Evolutionary conservation across 2,888 invertebrate species (phyloP).

Genomic region (Nomada flava): DNA sequence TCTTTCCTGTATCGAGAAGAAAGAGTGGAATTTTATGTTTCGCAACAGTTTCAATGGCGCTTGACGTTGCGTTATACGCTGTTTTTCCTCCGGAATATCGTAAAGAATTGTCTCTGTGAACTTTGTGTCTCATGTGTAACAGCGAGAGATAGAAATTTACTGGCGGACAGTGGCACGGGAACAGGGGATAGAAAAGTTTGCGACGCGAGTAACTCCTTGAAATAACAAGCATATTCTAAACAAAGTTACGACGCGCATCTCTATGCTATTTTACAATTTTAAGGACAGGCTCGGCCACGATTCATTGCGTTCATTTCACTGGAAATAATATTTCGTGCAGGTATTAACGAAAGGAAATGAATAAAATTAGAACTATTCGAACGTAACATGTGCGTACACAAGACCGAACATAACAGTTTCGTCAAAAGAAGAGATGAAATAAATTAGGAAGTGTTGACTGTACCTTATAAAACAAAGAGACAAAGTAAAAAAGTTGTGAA

Average conservation of each 20-base stretch:
- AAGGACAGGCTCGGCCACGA: neutral
- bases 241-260: neutral
- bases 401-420: too few relatives aligned
- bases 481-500: too few relatives aligned
- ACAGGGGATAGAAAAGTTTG: neutral
- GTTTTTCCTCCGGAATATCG: neutral
- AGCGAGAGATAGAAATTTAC: neutral
- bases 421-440: neutral
- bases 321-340: neutral
- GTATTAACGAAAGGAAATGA: too few relatives aligned
- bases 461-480: neutral
- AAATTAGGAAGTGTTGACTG: too few relatives aligned
- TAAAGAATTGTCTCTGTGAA: slow-evolving; percentile 1
- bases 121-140: neutral
- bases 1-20: neutral
- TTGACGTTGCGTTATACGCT: neutral
- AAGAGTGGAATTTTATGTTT: neutral
- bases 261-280: neutral
- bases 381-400: too few relatives aligned
- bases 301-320: neutral
- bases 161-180: neutral
- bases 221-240: slow-evolving; percentile 1
- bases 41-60: neutral
- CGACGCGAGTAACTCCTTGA: neutral
- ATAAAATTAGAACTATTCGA: too few relatives aligned